Evolutionary conservation across 2,888 invertebrate genomes (phyloP).

Genomic region (Drosophila merina): DNA sequence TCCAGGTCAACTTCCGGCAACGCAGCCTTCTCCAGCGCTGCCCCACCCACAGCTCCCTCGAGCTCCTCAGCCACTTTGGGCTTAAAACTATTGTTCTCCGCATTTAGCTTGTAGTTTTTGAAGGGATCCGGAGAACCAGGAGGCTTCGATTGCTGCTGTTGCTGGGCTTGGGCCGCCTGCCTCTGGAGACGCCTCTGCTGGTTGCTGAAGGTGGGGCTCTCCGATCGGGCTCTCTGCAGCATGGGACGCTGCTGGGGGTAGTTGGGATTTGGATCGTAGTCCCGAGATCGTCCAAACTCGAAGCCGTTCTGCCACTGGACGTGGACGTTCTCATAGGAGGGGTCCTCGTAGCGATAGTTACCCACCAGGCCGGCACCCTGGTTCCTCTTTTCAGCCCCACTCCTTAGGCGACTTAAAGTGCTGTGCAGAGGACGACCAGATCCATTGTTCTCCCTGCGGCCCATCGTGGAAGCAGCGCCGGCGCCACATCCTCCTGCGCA

Average conservation of each 20-base stretch:
- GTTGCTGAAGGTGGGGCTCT: conserved; percentile 82
- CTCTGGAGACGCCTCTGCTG: conserved; percentile 71
- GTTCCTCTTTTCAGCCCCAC: conserved; percentile 55
- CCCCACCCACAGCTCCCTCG: conserved; percentile 74
- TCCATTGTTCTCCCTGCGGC: conserved; percentile 63
- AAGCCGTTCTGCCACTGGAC: conserved; percentile 84
- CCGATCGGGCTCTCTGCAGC: conserved; percentile 81
- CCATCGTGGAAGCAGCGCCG: conserved; percentile 47
- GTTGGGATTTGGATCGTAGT: conserved; percentile 66
- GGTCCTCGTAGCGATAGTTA: conserved; percentile 80
- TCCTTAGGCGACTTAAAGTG: conserved; percentile 80
- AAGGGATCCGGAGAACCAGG: conserved; percentile 80
- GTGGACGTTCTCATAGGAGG: conserved; percentile 83
- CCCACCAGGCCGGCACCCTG: conserved; percentile 26
- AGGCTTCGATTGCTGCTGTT: conserved; percentile 18
- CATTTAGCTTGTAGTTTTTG: conserved; percentile 82
- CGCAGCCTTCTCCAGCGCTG: conserved; percentile 34
- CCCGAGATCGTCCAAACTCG: conserved; percentile 83
- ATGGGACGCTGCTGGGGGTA: conserved; percentile 69
- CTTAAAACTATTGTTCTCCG: conserved; percentile 82
- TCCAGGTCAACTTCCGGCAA: conserved; percentile 39
- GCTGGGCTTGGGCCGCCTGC: conserved; percentile 49
- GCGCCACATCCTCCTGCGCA: conserved; percentile 28
- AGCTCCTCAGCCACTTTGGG: conserved; percentile 75
- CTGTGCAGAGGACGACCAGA: conserved; percentile 79